Evolutionary conservation across 2,113 vertebrate genomes (phyloP), one percentile per base, ranked within the genome.

Genomic region (Thryonomys swinderianus): DNA sequence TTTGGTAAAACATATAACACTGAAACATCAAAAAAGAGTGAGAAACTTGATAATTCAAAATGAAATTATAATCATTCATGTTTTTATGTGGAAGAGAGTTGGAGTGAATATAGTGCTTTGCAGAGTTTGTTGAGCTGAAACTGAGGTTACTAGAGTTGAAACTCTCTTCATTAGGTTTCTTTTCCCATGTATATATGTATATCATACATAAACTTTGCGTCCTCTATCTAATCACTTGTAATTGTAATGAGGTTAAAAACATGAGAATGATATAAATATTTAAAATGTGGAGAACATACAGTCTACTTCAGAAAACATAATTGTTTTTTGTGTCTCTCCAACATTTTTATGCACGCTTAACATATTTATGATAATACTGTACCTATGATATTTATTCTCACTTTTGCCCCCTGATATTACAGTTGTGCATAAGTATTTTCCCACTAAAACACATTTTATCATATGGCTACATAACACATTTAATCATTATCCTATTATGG

Each of bases 221-320:
- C 34, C 37, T 74, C 14, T 37, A 53, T 59, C 14, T 79, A 79
- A 95, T 74, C 37, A 61, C 40, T 86, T 73, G 13, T 32, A 83
- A 89, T 86, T 73, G 13, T 32, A 83, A 89, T 66, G 25, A 86
- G 37, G 40, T 93, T 81, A 37, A 89, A 90, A 86, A 17, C 16
- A 17, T 55, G 53, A 48, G 53, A 40, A 45, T 80, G 16, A 76
- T 53, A 85, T 27, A 74, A 62, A 66, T 59, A 34, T 80, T 73
- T 78, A 51, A 69, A 91, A n/a, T 66, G 82, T 34, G 45, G 78
- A 88, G 25, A 8, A 17, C 6, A 42, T 51, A 78, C 17, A 80
- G 8, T 8, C 32, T 53, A 82, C 69, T 84, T 88, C 80, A 67
- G 69, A 25, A 21, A 1, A 59, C 1, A 69, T 27, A 84, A 64